Percentiles rank a stretch among this genome's conserved stretches.
These are phyloP conservation scores for Fragum fragum DNA, from an alignment of 2,888 invertebrate genomes.

Conservation along the genomic window DNA sequence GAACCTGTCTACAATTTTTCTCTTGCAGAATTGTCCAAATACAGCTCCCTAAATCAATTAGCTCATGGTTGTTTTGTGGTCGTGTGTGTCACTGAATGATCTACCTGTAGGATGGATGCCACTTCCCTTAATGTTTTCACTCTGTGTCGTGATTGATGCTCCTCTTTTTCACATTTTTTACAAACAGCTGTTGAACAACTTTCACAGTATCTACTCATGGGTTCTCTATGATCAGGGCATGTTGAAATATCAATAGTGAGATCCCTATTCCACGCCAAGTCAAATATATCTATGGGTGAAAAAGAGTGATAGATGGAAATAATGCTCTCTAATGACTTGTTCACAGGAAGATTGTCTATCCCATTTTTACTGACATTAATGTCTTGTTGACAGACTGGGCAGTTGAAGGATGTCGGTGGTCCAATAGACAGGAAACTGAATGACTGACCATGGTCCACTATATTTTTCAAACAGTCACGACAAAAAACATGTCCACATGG, in stretches of 20 bases:
- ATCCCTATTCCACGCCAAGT: slow-evolving; percentile 68
- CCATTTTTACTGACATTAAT: slow-evolving; percentile 48
- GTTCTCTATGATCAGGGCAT: slow-evolving; percentile 57
- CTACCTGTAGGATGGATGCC: slow-evolving; percentile 63
- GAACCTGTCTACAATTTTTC: too few species aligned
- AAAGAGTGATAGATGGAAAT: slow-evolving; percentile 60
- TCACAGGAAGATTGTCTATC: slow-evolving; percentile 62
- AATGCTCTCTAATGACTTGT: slow-evolving; percentile 69
- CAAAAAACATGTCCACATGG: slow-evolving; percentile 76
- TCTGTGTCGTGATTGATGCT: slow-evolving; percentile 55
- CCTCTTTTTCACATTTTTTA: slow-evolving; percentile 49
- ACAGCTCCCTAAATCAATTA: too few species aligned
- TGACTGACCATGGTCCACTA: slow-evolving; percentile 48
- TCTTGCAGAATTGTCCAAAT: too few species aligned
- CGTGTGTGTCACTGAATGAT: too few species aligned
- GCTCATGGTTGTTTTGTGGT: too few species aligned
- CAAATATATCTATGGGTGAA: slow-evolving; percentile 66
- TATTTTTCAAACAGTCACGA: slow-evolving; percentile 65
- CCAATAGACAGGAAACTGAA: slow-evolving; percentile 44
- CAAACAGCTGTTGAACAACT: slow-evolving; percentile 68
- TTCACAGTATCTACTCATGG: slow-evolving; percentile 66
- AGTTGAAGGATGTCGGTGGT: slow-evolving; percentile 60
- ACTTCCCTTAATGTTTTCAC: slow-evolving; percentile 56
- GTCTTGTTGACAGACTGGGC: slow-evolving; percentile 70
- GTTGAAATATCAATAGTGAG: slow-evolving; percentile 27